Conservation (phyloP, 2,888 invertebrate genomes). For the Ephialtes manifestator region DNA sequence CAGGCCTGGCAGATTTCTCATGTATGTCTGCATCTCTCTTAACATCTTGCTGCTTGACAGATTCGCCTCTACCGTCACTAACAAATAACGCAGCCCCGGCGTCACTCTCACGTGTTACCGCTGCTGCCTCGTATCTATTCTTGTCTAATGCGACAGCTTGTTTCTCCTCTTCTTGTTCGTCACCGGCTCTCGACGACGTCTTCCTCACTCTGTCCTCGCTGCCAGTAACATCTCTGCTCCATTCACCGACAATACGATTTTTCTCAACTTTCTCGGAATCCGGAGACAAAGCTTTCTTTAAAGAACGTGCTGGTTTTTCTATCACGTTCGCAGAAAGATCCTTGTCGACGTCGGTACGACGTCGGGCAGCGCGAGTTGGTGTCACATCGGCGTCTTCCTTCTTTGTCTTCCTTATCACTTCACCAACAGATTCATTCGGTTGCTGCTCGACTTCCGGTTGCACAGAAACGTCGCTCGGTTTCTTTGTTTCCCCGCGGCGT, state of each 20-base stretch:
- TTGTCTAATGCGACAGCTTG: constrained; percentile 43
- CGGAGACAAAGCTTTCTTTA: constrained; percentile 27
- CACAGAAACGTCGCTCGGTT: not conserved
- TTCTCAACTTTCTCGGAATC: constrained; percentile 28
- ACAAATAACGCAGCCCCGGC: constrained; percentile 16
- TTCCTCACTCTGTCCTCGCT: constrained; percentile 16
- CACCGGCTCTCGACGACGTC: constrained; percentile 33
- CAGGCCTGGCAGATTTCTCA: not conserved
- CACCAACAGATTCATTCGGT: constrained; percentile 7
- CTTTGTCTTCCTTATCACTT: not conserved
- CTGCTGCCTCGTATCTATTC: constrained; percentile 60
- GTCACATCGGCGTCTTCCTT: not conserved
- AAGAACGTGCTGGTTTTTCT: constrained; percentile 15
- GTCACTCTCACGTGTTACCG: constrained; percentile 48
- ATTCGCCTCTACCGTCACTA: constrained; percentile 39
- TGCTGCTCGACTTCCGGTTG: not conserved
- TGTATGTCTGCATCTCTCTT: not conserved
- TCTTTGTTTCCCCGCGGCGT: not conserved
- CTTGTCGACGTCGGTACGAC: constrained; percentile 35
- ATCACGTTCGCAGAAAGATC: not conserved
- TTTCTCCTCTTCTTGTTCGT: constrained; percentile 35
- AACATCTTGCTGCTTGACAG: not conserved
- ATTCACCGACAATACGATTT: constrained; percentile 12
- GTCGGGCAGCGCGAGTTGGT: not conserved
- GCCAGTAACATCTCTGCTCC: not conserved